These are phyloP conservation scores for Dinothrombium tinctorium DNA, from an alignment of 1,140 invertebrate species.

Conservation along the genomic window DNA sequence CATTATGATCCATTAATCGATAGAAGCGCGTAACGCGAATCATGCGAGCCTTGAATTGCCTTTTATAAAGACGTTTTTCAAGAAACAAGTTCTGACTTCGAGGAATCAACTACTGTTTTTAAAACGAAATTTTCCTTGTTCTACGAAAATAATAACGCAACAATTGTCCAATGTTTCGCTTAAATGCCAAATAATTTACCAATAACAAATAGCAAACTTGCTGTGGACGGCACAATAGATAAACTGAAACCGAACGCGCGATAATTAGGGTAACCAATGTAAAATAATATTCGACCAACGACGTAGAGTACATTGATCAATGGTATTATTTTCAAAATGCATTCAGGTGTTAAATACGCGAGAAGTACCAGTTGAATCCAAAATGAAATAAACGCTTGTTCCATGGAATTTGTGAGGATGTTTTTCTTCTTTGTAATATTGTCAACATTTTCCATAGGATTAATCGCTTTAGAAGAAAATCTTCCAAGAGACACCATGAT, in stretches of 20 bases:
- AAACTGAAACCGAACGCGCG: constrained; percentile 4
- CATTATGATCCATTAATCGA: too few relatives aligned
- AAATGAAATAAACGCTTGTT: constrained; percentile 3
- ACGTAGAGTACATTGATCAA: constrained; percentile 5
- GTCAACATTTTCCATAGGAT: neutral
- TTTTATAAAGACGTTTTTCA: too few relatives aligned
- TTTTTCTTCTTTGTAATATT: neutral
- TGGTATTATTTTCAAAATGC: constrained; percentile 4
- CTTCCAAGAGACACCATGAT: neutral
- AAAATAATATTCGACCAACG: constrained; percentile 5
- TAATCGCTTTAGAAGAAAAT: neutral
- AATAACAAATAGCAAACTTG: too few relatives aligned
- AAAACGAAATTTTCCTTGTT: too few relatives aligned
- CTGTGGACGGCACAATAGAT: too few relatives aligned
- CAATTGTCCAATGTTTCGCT: too few relatives aligned
- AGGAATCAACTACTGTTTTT: too few relatives aligned
- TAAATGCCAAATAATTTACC: too few relatives aligned
- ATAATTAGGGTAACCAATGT: constrained; percentile 5
- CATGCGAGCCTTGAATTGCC: too few relatives aligned
- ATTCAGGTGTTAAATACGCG: neutral
- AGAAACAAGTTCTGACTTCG: too few relatives aligned
- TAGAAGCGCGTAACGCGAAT: too few relatives aligned
- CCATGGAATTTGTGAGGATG: constrained; percentile 3
- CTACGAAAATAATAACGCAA: too few relatives aligned
- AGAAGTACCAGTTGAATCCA: constrained; percentile 1